These are phyloP conservation scores for Malachius bipustulatus DNA, from an alignment of 2,888 invertebrate species.

Conservation along the genomic window DNA sequence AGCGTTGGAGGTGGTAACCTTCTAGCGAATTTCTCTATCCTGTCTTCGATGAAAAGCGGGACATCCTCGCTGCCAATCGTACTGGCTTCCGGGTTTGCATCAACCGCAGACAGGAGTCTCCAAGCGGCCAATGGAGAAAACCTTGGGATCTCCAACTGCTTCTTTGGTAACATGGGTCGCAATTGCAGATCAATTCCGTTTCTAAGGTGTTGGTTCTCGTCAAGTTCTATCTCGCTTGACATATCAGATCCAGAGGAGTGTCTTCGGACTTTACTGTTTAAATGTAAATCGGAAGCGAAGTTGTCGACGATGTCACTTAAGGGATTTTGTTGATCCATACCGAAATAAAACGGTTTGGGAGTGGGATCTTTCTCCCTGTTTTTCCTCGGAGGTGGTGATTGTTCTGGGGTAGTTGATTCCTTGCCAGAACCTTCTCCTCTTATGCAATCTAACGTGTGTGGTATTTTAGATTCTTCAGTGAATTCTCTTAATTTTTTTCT, in stretches of 20 bases:
- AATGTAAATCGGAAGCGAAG: slow-evolving; percentile 21
- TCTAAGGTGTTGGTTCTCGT: slow-evolving; percentile 30
- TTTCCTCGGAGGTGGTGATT: slow-evolving; percentile 40
- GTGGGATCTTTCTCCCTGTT: slow-evolving; percentile 25
- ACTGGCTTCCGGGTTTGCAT: slow-evolving; percentile 25
- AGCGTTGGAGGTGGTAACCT: slow-evolving; percentile 39
- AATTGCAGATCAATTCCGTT: slow-evolving; percentile 60
- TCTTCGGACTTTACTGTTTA: slow-evolving; percentile 18
- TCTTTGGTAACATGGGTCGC: slow-evolving; percentile 68
- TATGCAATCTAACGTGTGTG: slow-evolving; percentile 29
- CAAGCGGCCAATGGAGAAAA: slow-evolving; percentile 79
- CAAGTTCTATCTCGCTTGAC: slow-evolving; percentile 42
- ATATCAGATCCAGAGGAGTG: slow-evolving; percentile 45
- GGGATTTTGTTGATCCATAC: slow-evolving; percentile 43
- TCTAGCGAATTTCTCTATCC: slow-evolving; percentile 42
- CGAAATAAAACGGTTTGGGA: slow-evolving; percentile 62
- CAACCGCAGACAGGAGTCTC: slow-evolving; percentile 56
- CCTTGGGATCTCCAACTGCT: slow-evolving; percentile 61
- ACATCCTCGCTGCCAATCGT: slow-evolving; percentile 30
- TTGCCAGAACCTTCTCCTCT: slow-evolving; percentile 48
- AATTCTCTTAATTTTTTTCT: slow-evolving; percentile 41
- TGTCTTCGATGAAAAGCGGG: slow-evolving; percentile 39
- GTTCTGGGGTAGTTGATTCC: slow-evolving; percentile 51
- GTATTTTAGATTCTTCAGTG: slow-evolving; percentile 30
- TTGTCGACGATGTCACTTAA: background rate